Conservation (phyloP, 2,888 invertebrate species). For the Geotrupes spiniger region DNA sequence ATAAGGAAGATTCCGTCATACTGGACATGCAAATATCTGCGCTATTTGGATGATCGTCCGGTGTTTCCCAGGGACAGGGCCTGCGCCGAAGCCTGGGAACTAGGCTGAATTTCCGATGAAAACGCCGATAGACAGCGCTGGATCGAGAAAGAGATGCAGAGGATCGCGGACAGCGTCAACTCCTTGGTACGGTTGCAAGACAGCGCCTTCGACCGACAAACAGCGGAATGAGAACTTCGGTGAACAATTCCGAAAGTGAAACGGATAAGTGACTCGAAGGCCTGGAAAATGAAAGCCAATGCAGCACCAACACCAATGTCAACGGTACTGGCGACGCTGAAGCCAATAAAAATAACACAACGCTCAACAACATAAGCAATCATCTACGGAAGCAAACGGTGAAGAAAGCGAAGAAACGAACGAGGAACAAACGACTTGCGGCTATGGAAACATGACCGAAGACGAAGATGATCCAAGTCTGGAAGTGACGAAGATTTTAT, state of each 20-base stretch:
- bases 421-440: slow-evolving; percentile 16
- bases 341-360: not conserved
- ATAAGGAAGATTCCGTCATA: slow-evolving; percentile 79
- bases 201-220: too few species aligned
- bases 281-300: slow-evolving; percentile 19
- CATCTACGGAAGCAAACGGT: too few species aligned
- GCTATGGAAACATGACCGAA: slow-evolving; percentile 22
- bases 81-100: slow-evolving; percentile 85
- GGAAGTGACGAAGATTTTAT: slow-evolving; percentile 35
- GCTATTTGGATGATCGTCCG: slow-evolving; percentile 87
- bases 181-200: too few species aligned
- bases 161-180: slow-evolving; percentile 71
- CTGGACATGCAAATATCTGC: slow-evolving; percentile 73
- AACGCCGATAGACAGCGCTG: slow-evolving; percentile 58
- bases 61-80: slow-evolving; percentile 88
- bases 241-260: slow-evolving; percentile 43
- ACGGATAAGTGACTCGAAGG: slow-evolving; percentile 29
- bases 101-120: slow-evolving; percentile 47
- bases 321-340: too few species aligned
- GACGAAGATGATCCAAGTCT: slow-evolving; percentile 22
- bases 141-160: slow-evolving; percentile 69
- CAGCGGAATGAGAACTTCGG: slow-evolving; percentile 45
- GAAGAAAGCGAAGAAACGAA: slow-evolving; percentile 2
- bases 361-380: slow-evolving; percentile 2
- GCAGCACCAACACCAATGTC: too few species aligned